phyloP scores from a whole-genome alignment of 2,113 vertebrate species.

The Chroicocephalus ridibundus region DNA sequence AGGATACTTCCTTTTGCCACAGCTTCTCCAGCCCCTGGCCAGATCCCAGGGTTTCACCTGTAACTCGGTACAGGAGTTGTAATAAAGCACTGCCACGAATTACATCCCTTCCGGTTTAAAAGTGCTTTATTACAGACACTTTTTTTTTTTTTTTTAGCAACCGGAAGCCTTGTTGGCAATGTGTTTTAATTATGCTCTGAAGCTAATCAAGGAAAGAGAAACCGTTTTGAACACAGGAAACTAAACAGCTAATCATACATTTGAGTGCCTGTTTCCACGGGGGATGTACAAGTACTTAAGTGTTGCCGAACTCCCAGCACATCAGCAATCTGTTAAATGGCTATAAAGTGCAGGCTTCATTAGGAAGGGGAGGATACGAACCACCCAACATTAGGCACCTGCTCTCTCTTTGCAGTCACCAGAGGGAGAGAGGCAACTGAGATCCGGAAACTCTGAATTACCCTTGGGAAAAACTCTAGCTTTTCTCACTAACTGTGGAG shows the following conservation, averaged over 20 bases:
- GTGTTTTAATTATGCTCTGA: not conserved
- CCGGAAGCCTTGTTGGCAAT: slow-evolving; percentile 9
- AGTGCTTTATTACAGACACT: not conserved
- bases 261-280: not conserved
- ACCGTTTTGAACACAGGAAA: not conserved
- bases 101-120: not conserved
- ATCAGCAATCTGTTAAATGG: not conserved
- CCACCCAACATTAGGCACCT: fast-evolving
- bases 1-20: not conserved
- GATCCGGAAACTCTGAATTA: too few species aligned
- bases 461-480: not conserved
- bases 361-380: not conserved
- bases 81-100: not conserved
- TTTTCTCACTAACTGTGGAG: fast-evolving
- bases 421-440: not conserved
- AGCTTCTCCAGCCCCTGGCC: not conserved
- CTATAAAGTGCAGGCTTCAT: not conserved
- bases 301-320: not conserved
- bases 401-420: not conserved
- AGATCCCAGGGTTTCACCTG: not conserved
- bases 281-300: not conserved
- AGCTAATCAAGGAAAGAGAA: slow-evolving; percentile 14
- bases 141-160: not conserved
- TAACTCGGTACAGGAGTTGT: not conserved
- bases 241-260: not conserved